phyloP scores from a whole-genome alignment of 2,888 invertebrate species.

The Eurois occulta region DNA sequence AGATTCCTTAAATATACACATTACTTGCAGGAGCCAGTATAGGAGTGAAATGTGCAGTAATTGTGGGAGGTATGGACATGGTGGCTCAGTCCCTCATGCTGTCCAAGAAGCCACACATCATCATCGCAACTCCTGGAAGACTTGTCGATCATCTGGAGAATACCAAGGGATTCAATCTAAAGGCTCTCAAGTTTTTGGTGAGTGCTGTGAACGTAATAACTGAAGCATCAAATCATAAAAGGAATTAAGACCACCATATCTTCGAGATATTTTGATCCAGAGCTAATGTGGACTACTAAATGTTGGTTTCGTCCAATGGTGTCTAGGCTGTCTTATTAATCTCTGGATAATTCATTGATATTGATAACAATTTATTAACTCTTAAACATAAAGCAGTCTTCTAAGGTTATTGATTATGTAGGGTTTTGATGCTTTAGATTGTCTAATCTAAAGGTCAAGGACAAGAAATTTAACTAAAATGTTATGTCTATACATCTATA shows the following conservation, averaged over 20 bases:
- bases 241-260: neutral
- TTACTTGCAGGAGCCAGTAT: slow-evolving; percentile 93
- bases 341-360: neutral
- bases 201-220: neutral
- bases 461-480: too few relatives aligned
- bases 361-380: neutral
- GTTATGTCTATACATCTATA: too few relatives aligned
- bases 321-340: neutral
- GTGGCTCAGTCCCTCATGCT: slow-evolving; percentile 97
- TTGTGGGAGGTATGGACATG: slow-evolving; percentile 99
- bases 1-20: neutral
- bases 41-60: slow-evolving; percentile 98
- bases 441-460: neutral
- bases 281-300: neutral
- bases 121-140: slow-evolving; percentile 99
- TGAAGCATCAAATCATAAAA: neutral
- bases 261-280: neutral
- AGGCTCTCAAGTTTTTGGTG: slow-evolving; percentile 96
- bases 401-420: neutral
- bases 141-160: slow-evolving; percentile 99
- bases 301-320: neutral
- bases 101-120: slow-evolving; percentile 98
- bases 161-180: slow-evolving; percentile 98
- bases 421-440: neutral
- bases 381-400: neutral